These are phyloP conservation scores for Pogonomyrmex californicus DNA, from an alignment of 1,140 invertebrate genomes.

Conservation along the genomic window DNA sequence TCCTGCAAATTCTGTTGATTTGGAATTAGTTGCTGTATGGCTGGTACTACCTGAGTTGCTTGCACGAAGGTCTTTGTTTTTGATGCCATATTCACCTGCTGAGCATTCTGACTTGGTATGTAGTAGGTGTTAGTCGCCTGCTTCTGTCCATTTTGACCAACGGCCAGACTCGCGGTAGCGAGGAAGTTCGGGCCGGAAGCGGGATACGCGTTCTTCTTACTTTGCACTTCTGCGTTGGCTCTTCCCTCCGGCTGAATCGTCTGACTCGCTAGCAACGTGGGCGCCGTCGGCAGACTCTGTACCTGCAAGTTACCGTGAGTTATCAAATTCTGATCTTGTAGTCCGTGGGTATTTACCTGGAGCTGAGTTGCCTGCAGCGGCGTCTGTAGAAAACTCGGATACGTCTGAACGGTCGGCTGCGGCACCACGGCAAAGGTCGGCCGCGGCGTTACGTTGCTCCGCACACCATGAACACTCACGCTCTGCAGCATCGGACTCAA, in stretches of 20 bases:
- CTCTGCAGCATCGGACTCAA: slow-evolving; percentile 63
- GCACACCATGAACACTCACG: slow-evolving; percentile 63
- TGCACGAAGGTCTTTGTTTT: too few species aligned
- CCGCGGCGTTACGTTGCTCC: slow-evolving; percentile 69
- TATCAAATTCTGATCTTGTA: slow-evolving; percentile 76
- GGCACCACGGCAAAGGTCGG: slow-evolving; percentile 73
- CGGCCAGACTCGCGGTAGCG: slow-evolving; percentile 76
- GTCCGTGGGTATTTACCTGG: slow-evolving; percentile 75
- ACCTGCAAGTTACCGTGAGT: slow-evolving; percentile 56
- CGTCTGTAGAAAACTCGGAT: slow-evolving; percentile 75
- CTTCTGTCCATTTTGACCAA: slow-evolving; percentile 68
- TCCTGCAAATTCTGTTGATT: slow-evolving; percentile 71
- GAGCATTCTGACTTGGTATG: slow-evolving; percentile 53
- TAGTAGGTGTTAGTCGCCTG: slow-evolving; percentile 65
- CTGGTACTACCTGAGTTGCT: slow-evolving; percentile 73
- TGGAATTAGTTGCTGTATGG: slow-evolving; percentile 61
- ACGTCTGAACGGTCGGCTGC: slow-evolving; percentile 79
- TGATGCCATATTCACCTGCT: slow-evolving; percentile 24
- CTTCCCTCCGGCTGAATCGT: slow-evolving; percentile 29
- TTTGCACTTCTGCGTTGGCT: slow-evolving; percentile 56
- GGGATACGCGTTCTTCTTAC: slow-evolving; percentile 61
- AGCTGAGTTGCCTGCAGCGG: slow-evolving; percentile 69
- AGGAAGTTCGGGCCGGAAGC: slow-evolving; percentile 71
- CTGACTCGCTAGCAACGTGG: slow-evolving; percentile 57
- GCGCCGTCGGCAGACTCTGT: slow-evolving; percentile 44